Evolutionary conservation across 2,113 vertebrate genomes (phyloP).

Genomic region (Gallinago paraguaiae): DNA sequence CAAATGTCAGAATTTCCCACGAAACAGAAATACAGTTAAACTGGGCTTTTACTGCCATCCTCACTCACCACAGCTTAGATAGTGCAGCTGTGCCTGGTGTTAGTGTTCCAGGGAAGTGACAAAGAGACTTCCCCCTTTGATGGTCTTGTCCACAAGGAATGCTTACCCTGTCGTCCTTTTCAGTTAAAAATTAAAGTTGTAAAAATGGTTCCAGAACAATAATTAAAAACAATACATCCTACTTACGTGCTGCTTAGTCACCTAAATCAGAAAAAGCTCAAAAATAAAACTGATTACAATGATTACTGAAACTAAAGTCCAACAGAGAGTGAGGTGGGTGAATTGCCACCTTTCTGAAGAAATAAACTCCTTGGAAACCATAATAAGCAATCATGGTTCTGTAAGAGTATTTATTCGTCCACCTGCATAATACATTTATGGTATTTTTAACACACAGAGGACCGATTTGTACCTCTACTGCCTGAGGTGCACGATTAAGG

Average conservation of each 20-base stretch:
- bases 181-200: background rate
- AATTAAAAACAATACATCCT: background rate
- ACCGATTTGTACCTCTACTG: background rate
- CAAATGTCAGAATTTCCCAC: background rate
- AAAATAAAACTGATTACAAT: slow-evolving; percentile 5
- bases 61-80: background rate
- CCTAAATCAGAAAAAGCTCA: background rate
- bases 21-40: background rate
- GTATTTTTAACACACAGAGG: background rate
- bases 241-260: background rate
- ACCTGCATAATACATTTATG: background rate
- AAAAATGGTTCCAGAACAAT: background rate
- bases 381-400: slow-evolving; percentile 16
- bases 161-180: background rate
- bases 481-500: background rate
- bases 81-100: background rate
- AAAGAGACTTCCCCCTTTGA: background rate
- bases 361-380: background rate
- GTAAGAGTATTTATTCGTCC: background rate
- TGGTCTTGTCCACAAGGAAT: background rate
- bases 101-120: background rate
- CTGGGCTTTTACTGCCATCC: background rate
- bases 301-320: slow-evolving; percentile 29
- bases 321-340: background rate
- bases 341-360: slow-evolving; percentile 7